Percentiles rank a stretch among this genome's conserved stretches.
Conservation (phyloP, 2,888 invertebrate genomes). For the Tipula confusa region DNA sequence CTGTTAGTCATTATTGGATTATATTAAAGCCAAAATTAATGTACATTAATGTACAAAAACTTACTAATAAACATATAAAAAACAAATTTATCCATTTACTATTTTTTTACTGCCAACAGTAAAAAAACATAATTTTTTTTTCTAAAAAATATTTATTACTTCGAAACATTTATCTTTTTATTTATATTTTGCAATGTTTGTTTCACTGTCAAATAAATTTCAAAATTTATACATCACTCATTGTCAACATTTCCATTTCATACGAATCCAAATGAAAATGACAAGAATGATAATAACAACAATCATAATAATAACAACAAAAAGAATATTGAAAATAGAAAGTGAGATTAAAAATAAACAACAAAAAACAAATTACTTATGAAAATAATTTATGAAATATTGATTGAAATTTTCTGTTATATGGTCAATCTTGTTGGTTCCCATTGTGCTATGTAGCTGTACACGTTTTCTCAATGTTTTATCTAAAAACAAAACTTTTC, state of each 20-base stretch:
- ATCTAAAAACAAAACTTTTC: no score
- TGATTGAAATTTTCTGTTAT: not conserved
- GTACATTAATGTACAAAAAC: no score
- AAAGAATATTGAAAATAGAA: not conserved
- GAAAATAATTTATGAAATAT: not conserved
- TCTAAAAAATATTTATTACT: no score
- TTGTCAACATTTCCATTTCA: slow-evolving; percentile 25
- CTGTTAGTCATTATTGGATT: no score
- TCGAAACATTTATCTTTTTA: not conserved
- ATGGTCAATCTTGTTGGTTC: no score
- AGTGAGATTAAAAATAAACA: not conserved
- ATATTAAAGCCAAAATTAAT: no score
- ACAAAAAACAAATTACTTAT: not conserved
- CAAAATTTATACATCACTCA: slow-evolving; percentile 1
- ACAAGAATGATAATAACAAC: not conserved
- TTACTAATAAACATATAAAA: no score
- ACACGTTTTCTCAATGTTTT: no score
- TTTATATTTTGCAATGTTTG: not conserved
- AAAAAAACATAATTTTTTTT: no score
- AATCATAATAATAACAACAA: not conserved
- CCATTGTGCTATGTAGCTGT: no score
- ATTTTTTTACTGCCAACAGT: no score
- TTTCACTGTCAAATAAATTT: slow-evolving; percentile 12
- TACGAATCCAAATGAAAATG: not conserved
- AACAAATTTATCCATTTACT: no score